phyloP scores from a whole-genome alignment of 2,797 vertebrate genomes.

The Cercopithecus mitis region DNA sequence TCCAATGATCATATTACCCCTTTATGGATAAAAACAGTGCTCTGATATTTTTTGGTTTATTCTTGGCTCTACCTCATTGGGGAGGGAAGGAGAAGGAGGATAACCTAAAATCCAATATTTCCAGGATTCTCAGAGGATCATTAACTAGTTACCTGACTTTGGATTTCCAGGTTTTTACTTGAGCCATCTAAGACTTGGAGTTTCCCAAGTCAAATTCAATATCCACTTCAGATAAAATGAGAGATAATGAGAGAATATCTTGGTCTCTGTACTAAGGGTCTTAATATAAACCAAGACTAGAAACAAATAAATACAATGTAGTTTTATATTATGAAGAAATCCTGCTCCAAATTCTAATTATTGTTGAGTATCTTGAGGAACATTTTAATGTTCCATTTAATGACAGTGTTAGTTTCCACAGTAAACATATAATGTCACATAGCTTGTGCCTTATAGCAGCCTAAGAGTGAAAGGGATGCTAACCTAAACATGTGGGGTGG shows the following conservation, averaged over 20 bases:
- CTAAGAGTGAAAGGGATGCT: background rate
- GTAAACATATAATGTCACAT: background rate
- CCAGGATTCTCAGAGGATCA: background rate
- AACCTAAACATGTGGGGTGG: background rate
- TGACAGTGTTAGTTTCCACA: background rate
- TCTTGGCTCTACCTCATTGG: background rate
- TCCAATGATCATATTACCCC: background rate
- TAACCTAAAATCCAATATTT: background rate
- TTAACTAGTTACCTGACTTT: background rate
- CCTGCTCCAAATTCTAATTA: background rate
- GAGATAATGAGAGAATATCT: background rate
- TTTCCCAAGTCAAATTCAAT: background rate
- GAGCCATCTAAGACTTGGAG: background rate
- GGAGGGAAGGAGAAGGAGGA: background rate
- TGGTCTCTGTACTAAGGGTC: background rate
- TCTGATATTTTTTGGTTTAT: background rate
- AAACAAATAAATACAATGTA: background rate
- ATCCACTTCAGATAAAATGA: background rate
- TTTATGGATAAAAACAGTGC: background rate
- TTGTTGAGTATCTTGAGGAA: background rate
- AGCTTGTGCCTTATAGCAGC: background rate
- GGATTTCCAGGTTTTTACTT: background rate
- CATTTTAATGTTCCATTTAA: background rate
- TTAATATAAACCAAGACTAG: background rate
- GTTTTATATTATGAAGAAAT: background rate